Base-by-base conservation (phyloP, 2,888 invertebrate species). In the Dryobota labecula region DNA sequence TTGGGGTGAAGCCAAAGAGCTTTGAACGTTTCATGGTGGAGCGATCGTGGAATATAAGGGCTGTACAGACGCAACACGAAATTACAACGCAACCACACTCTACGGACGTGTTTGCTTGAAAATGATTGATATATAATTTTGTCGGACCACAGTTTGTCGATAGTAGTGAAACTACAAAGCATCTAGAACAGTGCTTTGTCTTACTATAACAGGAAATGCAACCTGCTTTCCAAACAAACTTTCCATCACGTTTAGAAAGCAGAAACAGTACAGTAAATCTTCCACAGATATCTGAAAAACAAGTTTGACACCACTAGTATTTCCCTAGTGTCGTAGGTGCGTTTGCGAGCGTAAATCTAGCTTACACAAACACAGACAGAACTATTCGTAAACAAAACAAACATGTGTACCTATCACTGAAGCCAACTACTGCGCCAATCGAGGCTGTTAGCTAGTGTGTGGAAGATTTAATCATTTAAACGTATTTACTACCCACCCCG, bases 1-100 rank as follows among this genome's bases (percentile, higher is more conserved):
- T 81, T 84, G 82, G 78, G 67, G 51, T 63, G 45, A 69, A 67
- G 75, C 84, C 75, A 79, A 80, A 74, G 66, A 78, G 78, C 76
- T 76, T 70, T 70, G 67, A 71, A 73, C 71, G 60, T 78, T 79
- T 72, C 72, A 77, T 76, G 64, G 73, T 69, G 62, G 68, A 73
- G n/a, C 45, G 49, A 57, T 71, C 51, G 49, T 62, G 38, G 60
- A 27, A 57, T 73, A 57, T 80, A 74, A 70, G 57, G 61, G 41
- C 20, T 49, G 53, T 81, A 53, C 43, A 57, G 36, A 64, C 47
- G 45, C 53, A 64, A 53, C 51, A 64, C 6, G 9, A 15, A 60
- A 47, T 30, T 30, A 36, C 24, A 20, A 51, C 49, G 30, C 13
- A 49, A 64, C 62, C 38, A 8, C 38, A 58, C 6, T 47, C 24